Percentiles rank a stretch among this genome's conserved stretches.
phyloP scores from a whole-genome alignment of 2,888 invertebrate genomes.

The Microchrysa polita region DNA sequence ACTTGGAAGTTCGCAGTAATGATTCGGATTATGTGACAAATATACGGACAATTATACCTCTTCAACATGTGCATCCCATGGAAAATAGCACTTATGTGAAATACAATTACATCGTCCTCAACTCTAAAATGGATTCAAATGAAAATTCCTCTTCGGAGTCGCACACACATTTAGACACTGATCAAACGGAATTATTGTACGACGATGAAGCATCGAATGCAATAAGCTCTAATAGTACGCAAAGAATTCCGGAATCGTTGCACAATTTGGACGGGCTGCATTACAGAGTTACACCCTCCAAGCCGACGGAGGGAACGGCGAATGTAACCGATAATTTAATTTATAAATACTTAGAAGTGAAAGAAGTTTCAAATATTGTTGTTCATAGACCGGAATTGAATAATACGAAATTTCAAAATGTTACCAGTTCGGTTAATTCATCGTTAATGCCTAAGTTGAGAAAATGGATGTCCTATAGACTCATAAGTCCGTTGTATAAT shows the following conservation, averaged over 20 bases:
- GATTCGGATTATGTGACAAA: constrained; percentile 44
- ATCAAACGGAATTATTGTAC: constrained; percentile 43
- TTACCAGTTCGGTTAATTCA: constrained; percentile 16
- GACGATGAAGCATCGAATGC: constrained; percentile 20
- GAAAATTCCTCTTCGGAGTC: not conserved
- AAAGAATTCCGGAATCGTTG: constrained; percentile 20
- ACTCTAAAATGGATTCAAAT: constrained; percentile 35
- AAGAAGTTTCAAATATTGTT: not conserved
- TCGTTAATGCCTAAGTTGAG: constrained; percentile 18
- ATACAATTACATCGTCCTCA: constrained; percentile 47
- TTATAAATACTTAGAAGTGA: constrained; percentile 26
- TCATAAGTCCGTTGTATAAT: constrained; percentile 31
- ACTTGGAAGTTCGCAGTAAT: constrained; percentile 12
- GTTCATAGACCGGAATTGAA: constrained; percentile 11
- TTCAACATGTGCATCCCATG: constrained; percentile 42
- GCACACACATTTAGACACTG: constrained; percentile 46
- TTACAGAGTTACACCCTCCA: constrained; percentile 20
- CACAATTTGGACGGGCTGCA: constrained; percentile 27
- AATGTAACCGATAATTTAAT: not conserved
- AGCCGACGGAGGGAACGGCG: not conserved
- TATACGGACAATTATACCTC: constrained; percentile 47
- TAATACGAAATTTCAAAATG: not conserved
- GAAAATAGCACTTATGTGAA: constrained; percentile 36
- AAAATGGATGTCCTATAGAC: constrained; percentile 44
- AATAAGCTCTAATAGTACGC: not conserved